Conservation (phyloP, 2,113 vertebrate genomes). For the Phalacrocorax carbo region DNA sequence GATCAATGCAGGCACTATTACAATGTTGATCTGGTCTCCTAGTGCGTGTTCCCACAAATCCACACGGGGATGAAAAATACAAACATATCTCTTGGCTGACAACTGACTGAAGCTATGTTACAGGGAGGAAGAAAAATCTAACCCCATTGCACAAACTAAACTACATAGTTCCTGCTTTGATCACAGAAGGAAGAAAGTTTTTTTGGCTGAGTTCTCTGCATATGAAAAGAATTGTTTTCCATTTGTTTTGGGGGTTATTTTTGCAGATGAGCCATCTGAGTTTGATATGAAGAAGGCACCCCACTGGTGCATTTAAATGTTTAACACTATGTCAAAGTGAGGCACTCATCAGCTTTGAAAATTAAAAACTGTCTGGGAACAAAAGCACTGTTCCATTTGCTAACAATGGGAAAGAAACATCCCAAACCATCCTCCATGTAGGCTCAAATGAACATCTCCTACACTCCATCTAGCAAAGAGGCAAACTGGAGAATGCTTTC, state of each 20-base stretch:
- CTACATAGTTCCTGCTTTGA: slow-evolving; percentile 7
- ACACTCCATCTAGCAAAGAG: not conserved
- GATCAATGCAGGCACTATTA: slow-evolving; percentile 36
- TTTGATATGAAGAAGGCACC: not conserved
- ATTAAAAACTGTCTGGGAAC: not conserved
- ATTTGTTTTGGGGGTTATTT: slow-evolving; percentile 17
- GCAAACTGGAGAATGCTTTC: not conserved
- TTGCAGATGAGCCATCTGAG: slow-evolving; percentile 16
- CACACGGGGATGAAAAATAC: slow-evolving; percentile 32
- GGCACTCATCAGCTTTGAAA: not conserved
- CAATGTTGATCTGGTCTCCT: slow-evolving; percentile 33
- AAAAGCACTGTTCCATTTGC: not conserved
- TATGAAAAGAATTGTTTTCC: slow-evolving; percentile 11
- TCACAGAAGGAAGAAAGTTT: not conserved
- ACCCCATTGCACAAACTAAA: not conserved
- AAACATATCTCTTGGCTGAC: slow-evolving; percentile 58
- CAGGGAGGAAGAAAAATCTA: not conserved
- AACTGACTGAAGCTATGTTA: not conserved
- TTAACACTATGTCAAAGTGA: not conserved
- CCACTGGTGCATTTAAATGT: not conserved
- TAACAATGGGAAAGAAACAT: not conserved
- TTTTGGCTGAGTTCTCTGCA: slow-evolving; percentile 10
- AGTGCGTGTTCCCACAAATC: slow-evolving; percentile 18
- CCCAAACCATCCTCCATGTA: not conserved
- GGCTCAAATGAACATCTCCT: not conserved